Percentiles rank a stretch among this genome's conserved stretches.
phyloP scores from a whole-genome alignment of 2,797 vertebrate species.

The Nannoperca australis region DNA sequence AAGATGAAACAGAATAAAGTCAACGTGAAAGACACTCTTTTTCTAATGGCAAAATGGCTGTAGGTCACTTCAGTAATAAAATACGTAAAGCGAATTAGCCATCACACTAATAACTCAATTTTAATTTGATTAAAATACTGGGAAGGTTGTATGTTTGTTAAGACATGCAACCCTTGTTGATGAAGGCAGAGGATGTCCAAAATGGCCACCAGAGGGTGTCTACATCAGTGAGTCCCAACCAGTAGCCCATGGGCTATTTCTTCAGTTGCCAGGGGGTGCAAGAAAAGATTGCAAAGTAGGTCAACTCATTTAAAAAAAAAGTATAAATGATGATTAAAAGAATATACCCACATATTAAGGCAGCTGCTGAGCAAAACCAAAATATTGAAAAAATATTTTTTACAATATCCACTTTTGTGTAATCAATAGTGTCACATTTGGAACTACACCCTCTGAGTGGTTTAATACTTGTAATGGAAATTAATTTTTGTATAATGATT shows the following conservation, averaged over 20 bases:
- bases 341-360: no score
- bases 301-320: no score
- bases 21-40: neutral
- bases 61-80: neutral
- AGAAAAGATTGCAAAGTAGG: no score
- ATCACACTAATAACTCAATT: neutral
- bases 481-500: neutral
- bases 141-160: no score
- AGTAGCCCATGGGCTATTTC: no score
- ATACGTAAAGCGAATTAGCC: neutral
- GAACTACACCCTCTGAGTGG: neutral
- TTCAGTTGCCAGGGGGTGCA: no score
- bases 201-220: neutral
- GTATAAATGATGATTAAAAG: no score
- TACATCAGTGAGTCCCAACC: neutral
- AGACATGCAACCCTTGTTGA: neutral
- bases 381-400: no score
- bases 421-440: no score
- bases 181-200: neutral
- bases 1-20: neutral
- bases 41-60: neutral
- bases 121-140: neutral
- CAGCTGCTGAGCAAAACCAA: no score
- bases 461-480: neutral
- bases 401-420: no score